Evolutionary conservation across 35 echinoderm and acorn worm species (phyloP).

Genomic region (Apostichopus parvimensis): DNA sequence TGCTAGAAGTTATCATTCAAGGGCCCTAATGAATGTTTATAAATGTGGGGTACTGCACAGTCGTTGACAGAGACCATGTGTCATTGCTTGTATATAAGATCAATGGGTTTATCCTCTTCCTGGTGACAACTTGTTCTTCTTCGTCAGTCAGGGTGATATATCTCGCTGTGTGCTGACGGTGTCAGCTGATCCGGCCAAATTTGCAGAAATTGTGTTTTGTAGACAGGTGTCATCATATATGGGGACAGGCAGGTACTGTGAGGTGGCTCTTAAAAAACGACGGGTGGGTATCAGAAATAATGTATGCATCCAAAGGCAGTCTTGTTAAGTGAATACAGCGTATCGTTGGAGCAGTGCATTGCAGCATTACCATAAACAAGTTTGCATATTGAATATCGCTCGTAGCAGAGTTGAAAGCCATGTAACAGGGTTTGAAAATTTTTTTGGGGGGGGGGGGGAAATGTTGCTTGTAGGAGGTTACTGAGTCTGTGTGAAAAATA

Average conservation of each 20-base stretch:
- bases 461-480: no score
- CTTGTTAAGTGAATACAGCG: no score
- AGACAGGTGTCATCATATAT: conserved; percentile 9
- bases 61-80: conserved; percentile 12
- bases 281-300: no score
- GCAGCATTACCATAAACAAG: no score
- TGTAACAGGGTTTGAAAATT: no score
- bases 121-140: background rate
- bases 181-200: background rate
- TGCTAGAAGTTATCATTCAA: conserved; percentile 15
- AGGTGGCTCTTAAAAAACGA: no score
- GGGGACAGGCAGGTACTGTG: background rate
- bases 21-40: conserved; percentile 30
- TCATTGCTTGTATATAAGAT: conserved; percentile 6
- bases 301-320: no score
- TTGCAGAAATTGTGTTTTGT: background rate
- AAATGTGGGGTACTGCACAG: background rate
- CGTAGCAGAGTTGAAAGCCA: no score
- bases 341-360: no score
- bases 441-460: no score
- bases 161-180: background rate
- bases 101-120: background rate
- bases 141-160: background rate
- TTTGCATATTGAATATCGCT: no score
- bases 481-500: no score